phyloP scores from a whole-genome alignment of 2,797 vertebrate species.

The Sebastes oblongus region DNA sequence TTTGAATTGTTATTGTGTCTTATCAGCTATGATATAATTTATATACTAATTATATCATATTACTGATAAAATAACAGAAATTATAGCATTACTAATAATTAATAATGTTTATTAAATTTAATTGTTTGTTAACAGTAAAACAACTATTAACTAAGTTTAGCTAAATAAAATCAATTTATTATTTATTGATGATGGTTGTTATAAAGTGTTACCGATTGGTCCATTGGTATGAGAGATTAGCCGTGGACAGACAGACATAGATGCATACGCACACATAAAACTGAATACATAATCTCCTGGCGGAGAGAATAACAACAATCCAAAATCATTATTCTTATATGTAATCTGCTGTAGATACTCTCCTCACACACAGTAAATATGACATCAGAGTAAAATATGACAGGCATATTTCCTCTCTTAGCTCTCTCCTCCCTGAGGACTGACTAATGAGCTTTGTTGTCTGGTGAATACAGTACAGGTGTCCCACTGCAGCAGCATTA shows the following conservation, averaged over 20 bases:
- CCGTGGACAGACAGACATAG: not conserved
- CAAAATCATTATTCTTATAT: not conserved
- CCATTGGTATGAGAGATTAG: not conserved
- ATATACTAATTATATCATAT: no score
- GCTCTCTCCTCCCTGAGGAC: constrained; percentile 12
- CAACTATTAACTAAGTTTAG: no score
- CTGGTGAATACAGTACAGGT: constrained; percentile 7
- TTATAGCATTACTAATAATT: no score
- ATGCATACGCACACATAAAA: not conserved
- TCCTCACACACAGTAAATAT: constrained; percentile 6
- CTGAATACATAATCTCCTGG: not conserved
- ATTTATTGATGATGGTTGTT: no score
- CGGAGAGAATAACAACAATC: not conserved
- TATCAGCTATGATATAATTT: no score
- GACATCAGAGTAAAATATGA: constrained; percentile 10
- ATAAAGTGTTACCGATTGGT: no score
- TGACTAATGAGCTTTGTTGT: constrained; percentile 46
- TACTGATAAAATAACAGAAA: no score
- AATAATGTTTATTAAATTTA: no score
- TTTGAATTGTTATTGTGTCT: no score
- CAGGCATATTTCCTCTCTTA: constrained; percentile 3
- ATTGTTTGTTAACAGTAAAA: no score
- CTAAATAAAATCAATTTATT: no score
- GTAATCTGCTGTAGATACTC: not conserved
- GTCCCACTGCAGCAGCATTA: not conserved